Base-by-base conservation (phyloP, 2,888 invertebrate genomes). In the Agriopis marginaria region DNA sequence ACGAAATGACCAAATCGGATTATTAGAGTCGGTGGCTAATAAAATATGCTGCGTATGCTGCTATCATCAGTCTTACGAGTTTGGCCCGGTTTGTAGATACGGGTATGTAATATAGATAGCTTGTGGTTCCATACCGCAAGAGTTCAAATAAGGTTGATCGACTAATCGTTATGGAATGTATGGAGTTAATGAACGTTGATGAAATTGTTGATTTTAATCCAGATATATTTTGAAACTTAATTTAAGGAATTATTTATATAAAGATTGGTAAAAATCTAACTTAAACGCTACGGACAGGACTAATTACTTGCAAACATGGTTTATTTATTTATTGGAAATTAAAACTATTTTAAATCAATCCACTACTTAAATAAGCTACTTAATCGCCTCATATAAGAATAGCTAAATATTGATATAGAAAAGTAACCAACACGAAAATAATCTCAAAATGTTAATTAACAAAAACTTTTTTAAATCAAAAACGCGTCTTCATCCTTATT, bases 1-100 rank as follows among this genome's bases (percentile, higher is more conserved):
- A 79, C 82, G 79, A 85, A 81, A 84, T 82, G 79, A 80, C 81
- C 82, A 82, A 83, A 84, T 83, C 83, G 82, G 84, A 86, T 87
- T 88, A 88, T 85, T 84, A 84, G 79, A 82, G 75, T 69, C 79
- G 74, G 80, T 81, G 82, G 80, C 77, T 79, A 78, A 84, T 82
- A 85, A 81, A 32, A 83, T 82, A 82, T 77, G 71, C 71, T 75
- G 77, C 71, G 70, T 75, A 77, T 74, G 79, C 76, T 60, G 70
- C 73, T 75, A 77, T 79, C 81, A 83, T 86, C 81, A 71, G 81
- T 86, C 86, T 83, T 83, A 32, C 32, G 70, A 75, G 72, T 75
- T 72, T 73, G 45, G 70, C 70, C 74, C 74, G 63, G 60, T 65
- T 65, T 60, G 40, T 64, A 62, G 60, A 60, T 53, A 58, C 58